A percentile compares a stretch with the other conserved stretches of the same genome.
phyloP scores from a whole-genome alignment of 1,140 invertebrate species.

The Hypsibius dujardini region DNA sequence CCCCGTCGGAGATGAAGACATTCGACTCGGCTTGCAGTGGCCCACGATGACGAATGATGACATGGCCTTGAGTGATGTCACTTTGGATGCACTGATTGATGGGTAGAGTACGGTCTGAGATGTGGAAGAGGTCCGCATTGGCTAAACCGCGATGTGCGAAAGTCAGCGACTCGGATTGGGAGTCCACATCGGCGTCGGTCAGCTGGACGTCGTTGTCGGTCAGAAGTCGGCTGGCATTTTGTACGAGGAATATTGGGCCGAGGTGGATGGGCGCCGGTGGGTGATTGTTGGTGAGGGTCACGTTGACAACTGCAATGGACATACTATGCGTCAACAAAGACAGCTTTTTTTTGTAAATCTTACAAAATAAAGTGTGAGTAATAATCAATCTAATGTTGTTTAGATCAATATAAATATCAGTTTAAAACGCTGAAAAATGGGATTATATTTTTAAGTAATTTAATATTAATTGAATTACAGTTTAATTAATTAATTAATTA shows the following conservation, averaged over 20 bases:
- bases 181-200: neutral
- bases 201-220: neutral
- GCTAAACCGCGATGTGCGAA: neutral
- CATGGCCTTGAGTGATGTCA: slow-evolving; percentile 10
- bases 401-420: too few species aligned
- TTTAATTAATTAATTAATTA: too few species aligned
- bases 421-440: too few species aligned
- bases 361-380: too few species aligned
- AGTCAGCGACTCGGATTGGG: neutral
- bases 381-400: too few species aligned
- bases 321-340: neutral
- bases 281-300: neutral
- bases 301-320: neutral
- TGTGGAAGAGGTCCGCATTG: slow-evolving; percentile 6
- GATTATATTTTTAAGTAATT: too few species aligned
- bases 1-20: neutral
- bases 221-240: slow-evolving; percentile 2
- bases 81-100: neutral
- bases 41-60: neutral
- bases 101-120: neutral
- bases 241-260: neutral
- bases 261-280: neutral
- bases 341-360: neutral
- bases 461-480: too few species aligned
- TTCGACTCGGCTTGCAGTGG: neutral